Conservation (phyloP, 2,113 vertebrate genomes). For the Atractosteus spatula region DNA sequence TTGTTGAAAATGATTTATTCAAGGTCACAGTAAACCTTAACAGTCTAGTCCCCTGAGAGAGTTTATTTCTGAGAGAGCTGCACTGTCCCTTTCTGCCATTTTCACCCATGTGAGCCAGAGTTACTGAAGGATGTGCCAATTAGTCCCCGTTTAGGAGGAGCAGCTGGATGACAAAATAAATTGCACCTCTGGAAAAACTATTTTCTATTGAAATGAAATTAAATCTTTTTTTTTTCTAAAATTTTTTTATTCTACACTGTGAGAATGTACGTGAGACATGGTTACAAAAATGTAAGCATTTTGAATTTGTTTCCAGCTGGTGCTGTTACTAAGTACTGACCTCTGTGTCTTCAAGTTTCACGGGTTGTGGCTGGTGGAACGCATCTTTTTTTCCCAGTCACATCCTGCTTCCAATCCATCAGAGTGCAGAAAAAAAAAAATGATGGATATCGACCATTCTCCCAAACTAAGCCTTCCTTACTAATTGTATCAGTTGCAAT, state of each 20-base stretch:
- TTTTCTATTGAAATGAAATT: too few species aligned
- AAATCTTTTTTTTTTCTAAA: neutral
- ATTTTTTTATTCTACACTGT: neutral
- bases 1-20: constrained; percentile 1
- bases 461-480: neutral
- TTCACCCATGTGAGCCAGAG: neutral
- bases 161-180: neutral
- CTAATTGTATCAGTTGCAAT: neutral
- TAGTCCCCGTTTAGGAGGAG: neutral
- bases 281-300: neutral
- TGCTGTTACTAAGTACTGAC: neutral
- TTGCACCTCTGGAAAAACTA: neutral
- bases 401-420: constrained; percentile 3
- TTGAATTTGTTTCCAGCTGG: constrained; percentile 8
- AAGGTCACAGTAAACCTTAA: constrained; percentile 4
- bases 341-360: neutral
- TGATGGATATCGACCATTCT: neutral
- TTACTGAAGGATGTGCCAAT: neutral
- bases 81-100: neutral
- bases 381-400: neutral
- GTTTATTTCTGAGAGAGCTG: neutral
- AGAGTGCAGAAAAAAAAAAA: neutral
- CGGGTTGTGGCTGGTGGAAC: neutral
- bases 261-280: neutral
- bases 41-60: neutral